Conservation (phyloP, 2,888 invertebrate species). For the Dysmachus trigonus region DNA sequence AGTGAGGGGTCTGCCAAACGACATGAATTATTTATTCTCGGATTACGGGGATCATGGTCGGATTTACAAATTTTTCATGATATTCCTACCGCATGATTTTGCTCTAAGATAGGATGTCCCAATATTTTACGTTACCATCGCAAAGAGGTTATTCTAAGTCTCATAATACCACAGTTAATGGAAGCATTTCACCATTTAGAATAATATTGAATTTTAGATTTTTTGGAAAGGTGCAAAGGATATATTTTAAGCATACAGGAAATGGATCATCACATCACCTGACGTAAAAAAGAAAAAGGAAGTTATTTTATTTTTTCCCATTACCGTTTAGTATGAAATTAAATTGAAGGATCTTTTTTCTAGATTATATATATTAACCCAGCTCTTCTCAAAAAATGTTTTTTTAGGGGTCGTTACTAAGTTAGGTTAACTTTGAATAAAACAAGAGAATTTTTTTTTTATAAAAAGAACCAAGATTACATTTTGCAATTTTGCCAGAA, state of each 20-base stretch:
- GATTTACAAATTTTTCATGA: neutral
- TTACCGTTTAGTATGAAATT: no score
- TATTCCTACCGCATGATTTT: neutral
- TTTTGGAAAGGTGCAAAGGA: neutral
- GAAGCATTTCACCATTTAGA: neutral
- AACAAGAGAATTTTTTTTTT: no score
- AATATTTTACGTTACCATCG: neutral
- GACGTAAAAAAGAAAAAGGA: neutral
- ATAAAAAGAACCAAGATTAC: no score
- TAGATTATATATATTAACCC: no score
- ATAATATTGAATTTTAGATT: neutral
- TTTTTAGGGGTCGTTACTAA: no score
- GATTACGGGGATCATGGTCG: neutral
- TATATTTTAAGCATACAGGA: neutral
- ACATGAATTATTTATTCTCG: constrained; percentile 15
- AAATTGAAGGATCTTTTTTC: no score
- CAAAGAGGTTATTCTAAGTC: neutral
- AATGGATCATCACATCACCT: neutral
- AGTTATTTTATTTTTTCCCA: neutral
- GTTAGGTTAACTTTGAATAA: no score
- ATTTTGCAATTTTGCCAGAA: no score
- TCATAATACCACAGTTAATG: neutral
- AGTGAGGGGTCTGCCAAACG: neutral
- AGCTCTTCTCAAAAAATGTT: no score
- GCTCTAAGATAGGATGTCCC: neutral